phyloP scores from a whole-genome alignment of 1,140 invertebrate genomes.

The Drosophila kohkoa region DNA sequence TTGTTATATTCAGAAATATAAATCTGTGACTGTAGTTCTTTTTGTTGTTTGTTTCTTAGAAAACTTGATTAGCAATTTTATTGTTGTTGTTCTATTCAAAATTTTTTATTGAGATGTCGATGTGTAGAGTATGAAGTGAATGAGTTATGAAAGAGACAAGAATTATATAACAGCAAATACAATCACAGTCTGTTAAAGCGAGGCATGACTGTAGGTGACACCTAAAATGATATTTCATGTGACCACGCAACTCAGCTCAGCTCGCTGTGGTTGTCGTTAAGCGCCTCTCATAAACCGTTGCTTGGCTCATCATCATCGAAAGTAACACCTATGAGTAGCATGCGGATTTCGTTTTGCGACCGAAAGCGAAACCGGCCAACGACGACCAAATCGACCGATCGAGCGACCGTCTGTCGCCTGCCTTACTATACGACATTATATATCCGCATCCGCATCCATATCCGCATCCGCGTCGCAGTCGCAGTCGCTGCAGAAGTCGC shows the following conservation, averaged over 20 bases:
- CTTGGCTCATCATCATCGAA: constrained; percentile 22
- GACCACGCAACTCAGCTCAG: background rate
- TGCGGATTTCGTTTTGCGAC: constrained; percentile 23
- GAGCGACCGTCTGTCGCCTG: constrained; percentile 2
- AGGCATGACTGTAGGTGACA: too few species aligned
- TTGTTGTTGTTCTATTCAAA: too few species aligned
- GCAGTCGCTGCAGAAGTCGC: background rate
- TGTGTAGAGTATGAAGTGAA: too few species aligned
- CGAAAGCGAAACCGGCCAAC: constrained; percentile 32
- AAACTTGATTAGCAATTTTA: too few species aligned
- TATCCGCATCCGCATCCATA: constrained; percentile 22
- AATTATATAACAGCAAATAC: too few species aligned
- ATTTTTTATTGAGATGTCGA: too few species aligned
- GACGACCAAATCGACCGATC: background rate
- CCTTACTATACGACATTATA: constrained; percentile 6
- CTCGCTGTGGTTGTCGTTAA: background rate
- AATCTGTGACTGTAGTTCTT: too few species aligned
- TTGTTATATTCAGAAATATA: too few species aligned
- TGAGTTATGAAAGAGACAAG: too few species aligned
- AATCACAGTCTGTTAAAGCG: too few species aligned
- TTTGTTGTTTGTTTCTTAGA: too few species aligned
- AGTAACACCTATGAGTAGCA: constrained; percentile 11
- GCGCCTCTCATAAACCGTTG: constrained; percentile 17
- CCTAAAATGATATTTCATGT: too few species aligned
- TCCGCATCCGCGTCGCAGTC: constrained; percentile 4